These are phyloP conservation scores for Dioctria linearis DNA, from an alignment of 2,888 invertebrate genomes.

Conservation along the genomic window DNA sequence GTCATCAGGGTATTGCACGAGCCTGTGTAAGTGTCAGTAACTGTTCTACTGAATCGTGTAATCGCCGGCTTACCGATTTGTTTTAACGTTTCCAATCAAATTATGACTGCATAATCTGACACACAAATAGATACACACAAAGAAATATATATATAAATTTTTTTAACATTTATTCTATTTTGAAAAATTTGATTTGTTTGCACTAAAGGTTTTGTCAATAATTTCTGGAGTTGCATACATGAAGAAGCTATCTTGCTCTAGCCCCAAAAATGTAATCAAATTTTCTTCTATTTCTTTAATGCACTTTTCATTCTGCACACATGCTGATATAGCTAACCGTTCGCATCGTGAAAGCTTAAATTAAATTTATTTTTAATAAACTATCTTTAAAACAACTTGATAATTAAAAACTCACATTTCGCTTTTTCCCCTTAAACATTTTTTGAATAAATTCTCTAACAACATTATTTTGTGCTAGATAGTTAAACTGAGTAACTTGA, in stretches of 20 bases:
- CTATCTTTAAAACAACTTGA: background rate
- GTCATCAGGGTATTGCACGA: too few species aligned
- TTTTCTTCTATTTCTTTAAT: slow-evolving; percentile 4
- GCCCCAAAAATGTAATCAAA: slow-evolving; percentile 19
- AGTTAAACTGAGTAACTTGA: background rate
- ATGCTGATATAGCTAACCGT: background rate
- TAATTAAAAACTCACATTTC: slow-evolving; percentile 18
- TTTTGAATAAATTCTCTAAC: background rate
- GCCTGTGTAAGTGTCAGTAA: too few species aligned
- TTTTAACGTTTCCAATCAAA: too few species aligned
- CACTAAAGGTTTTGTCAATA: background rate
- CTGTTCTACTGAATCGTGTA: too few species aligned
- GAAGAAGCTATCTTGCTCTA: slow-evolving; percentile 9
- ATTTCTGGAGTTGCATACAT: slow-evolving; percentile 53
- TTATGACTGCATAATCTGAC: background rate
- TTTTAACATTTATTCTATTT: background rate
- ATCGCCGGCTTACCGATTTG: too few species aligned
- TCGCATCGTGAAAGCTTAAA: background rate
- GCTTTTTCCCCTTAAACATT: background rate
- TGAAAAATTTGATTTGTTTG: background rate
- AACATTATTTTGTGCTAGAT: background rate
- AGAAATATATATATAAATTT: too few species aligned
- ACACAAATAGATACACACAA: background rate
- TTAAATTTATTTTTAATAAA: background rate
- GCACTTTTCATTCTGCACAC: background rate